phyloP scores from a whole-genome alignment of 2,797 vertebrate genomes.

The Peromyscus nudipes region DNA sequence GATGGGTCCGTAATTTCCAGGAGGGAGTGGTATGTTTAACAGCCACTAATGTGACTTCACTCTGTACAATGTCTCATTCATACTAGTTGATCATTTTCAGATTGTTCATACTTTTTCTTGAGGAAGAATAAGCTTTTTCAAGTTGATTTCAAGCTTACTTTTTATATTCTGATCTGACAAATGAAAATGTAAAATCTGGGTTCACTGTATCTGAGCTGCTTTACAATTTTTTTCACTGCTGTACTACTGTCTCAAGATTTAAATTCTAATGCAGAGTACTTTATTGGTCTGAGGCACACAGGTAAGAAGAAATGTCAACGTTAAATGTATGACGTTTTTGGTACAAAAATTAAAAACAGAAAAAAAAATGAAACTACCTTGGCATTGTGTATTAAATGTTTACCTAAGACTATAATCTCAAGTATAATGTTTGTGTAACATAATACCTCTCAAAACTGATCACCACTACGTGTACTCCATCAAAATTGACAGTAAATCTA shows the following conservation, averaged over 20 bases:
- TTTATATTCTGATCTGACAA: conserved; percentile 90
- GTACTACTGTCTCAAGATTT: conserved; percentile 90
- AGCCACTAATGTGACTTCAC: conserved; percentile 85
- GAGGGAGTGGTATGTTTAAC: conserved; percentile 99
- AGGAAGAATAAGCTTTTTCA: conserved; percentile 90
- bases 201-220: conserved; percentile 89
- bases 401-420: conserved; percentile 82
- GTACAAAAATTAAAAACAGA: conserved; percentile 84
- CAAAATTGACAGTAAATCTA: conserved; percentile 77
- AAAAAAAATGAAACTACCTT: conserved; percentile 83
- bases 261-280: conserved; percentile 88
- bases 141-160: conserved; percentile 87
- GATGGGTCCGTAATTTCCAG: conserved; percentile 99
- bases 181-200: conserved; percentile 87
- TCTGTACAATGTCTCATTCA: conserved; percentile 86
- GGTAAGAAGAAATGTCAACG: conserved; percentile 85
- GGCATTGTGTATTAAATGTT: conserved; percentile 86
- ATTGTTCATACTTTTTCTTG: conserved; percentile 89
- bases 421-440: conserved; percentile 74
- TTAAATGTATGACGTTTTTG: conserved; percentile 82
- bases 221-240: conserved; percentile 87
- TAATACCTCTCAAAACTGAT: conserved; percentile 82
- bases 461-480: conserved; percentile 78
- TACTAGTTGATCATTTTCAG: conserved; percentile 89
- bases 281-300: conserved; percentile 88